Evolutionary conservation across 2,797 vertebrate genomes (phyloP), one percentile per base, ranked within the genome.

Genomic region (Schizothorax lantsangensis): DNA sequence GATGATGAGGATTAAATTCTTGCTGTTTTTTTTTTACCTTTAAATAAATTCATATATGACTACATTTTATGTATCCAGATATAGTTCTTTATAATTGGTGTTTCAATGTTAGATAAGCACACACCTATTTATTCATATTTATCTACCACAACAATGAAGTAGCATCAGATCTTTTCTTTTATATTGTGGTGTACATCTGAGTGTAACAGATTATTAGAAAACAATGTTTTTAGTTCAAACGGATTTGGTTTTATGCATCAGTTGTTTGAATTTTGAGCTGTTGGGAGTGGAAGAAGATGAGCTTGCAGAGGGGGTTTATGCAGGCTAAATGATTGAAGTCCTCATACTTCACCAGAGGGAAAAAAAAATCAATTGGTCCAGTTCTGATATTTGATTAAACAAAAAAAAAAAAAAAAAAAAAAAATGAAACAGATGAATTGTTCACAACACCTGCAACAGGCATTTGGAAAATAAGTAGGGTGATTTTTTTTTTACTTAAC

Each of bases 1-100:
- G 96, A 97, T 1, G 96, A 97, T 1, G 97, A 97, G 85, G 97
- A 97, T 95, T 97, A 95, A 95, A 86, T 80, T 66, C 59, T 87
- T 88, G 91, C 96, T 11, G 43, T 2, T 11, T 97, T 57, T 84
- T 95, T 96, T 97, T 93, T 96, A 96, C 91, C 89, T 87, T 94
- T 89, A 36, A 97, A 97, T 97, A 97, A 97, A 97, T 91, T 82
- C 30, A 88, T 72, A 84, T 83, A 91, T 88, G 85, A 89, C 88
- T 83, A n/a, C 21, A 12, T 59, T 77, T 30, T 26, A 74, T 26
- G 23, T 17, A 9, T 79, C 45, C 23, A 79, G 15, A 79, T 79
- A 12, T n/a, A 43, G 12, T 82, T 57, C 38, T 54, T 77, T 54
- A 54, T 23, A 0, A 54, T 21, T 36, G 30, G 0, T 1, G 10